Percentiles rank a stretch among this genome's conserved stretches.
Conservation (phyloP, 2,888 invertebrate species). For the Ochropleura plecta region DNA sequence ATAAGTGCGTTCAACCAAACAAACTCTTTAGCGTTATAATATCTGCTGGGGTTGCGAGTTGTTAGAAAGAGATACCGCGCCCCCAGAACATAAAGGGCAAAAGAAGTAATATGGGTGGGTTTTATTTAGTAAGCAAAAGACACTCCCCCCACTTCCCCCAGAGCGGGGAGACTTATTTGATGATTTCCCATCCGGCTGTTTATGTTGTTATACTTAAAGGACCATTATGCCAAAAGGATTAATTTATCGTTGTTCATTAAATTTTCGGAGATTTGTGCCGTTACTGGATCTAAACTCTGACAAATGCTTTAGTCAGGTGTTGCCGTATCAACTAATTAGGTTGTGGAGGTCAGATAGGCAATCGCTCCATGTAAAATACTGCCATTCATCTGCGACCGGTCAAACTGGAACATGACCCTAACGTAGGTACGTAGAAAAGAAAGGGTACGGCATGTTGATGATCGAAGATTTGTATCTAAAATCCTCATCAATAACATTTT, state of each 20-base stretch:
- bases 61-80: no score
- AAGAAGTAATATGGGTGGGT: no score
- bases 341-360: not conserved
- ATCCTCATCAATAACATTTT: not conserved
- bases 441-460: not conserved
- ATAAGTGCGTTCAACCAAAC: no score
- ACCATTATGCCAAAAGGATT: not conserved
- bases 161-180: no score
- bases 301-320: not conserved
- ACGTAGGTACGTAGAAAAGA: no score
- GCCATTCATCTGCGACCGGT: not conserved
- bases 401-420: not conserved
- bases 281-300: not conserved
- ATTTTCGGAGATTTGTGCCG: not conserved
- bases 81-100: no score
- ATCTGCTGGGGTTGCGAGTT: no score
- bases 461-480: not conserved
- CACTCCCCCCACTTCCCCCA: no score
- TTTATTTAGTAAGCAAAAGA: no score
- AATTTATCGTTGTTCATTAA: not conserved
- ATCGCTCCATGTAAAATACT: not conserved
- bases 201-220: not conserved
- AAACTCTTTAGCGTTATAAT: no score
- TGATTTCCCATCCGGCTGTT: not conserved
- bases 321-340: not conserved